These are phyloP conservation scores for Poeciliopsis occidentalis DNA, from an alignment of 2,113 vertebrate species.

Conservation along the genomic window DNA sequence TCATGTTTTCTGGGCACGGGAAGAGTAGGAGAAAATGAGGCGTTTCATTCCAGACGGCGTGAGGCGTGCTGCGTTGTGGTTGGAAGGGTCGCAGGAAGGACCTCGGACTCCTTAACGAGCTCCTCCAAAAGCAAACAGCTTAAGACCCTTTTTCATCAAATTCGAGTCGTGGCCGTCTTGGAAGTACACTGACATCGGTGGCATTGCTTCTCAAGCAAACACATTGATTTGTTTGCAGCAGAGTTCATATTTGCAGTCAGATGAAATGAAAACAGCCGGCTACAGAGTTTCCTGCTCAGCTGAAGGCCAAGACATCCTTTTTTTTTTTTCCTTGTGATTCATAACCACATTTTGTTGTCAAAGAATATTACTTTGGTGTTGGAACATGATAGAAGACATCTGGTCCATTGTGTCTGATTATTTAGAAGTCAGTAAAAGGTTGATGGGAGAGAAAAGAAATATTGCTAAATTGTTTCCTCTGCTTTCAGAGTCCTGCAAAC, in stretches of 20 bases:
- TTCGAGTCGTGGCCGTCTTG: not conserved
- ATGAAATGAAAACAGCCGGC: not conserved
- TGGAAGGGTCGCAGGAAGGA: not conserved
- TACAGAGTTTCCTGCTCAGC: not conserved
- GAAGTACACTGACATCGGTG: not conserved
- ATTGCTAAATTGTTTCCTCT: no score
- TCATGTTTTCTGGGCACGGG: constrained; percentile 21
- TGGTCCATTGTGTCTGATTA: not conserved
- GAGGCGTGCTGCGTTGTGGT: not conserved
- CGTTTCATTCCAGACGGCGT: not conserved
- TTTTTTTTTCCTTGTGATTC: not conserved
- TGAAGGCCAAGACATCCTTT: not conserved
- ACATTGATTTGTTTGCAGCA: not conserved
- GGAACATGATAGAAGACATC: not conserved
- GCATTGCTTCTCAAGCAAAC: not conserved
- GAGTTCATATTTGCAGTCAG: not conserved
- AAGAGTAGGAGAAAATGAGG: constrained; percentile 7
- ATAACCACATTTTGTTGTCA: not conserved
- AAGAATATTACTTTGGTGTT: not conserved
- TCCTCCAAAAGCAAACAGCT: not conserved
- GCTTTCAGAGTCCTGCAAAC: no score
- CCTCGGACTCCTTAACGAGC: not conserved
- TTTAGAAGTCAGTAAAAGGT: not conserved
- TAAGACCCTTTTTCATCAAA: not conserved
- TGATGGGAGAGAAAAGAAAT: not conserved